phyloP scores from a whole-genome alignment of 2,888 invertebrate genomes.

The Xestia rhomboidea region DNA sequence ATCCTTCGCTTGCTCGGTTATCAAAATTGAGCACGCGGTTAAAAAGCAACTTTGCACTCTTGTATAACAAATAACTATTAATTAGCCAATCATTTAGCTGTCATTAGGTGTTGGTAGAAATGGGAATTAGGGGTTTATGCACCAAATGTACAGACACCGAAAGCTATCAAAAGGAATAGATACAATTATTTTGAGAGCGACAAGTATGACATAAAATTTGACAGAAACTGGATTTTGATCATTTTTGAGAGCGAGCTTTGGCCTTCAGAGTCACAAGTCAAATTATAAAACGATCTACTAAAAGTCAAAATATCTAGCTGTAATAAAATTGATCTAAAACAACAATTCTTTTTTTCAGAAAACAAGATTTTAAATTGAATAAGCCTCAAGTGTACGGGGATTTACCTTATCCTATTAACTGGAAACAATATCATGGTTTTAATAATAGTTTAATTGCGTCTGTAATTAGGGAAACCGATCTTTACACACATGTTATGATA shows the following conservation, averaged over 20 bases:
- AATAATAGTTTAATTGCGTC: slow-evolving; percentile 2
- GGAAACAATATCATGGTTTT: background rate
- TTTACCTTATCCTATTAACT: background rate
- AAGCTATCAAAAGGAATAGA: background rate
- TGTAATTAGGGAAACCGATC: slow-evolving; percentile 7
- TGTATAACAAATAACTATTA: too few species aligned
- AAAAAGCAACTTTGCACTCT: too few species aligned
- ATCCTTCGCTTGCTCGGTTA: too few species aligned
- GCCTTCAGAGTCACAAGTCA: background rate
- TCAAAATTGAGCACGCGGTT: too few species aligned
- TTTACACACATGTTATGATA: slow-evolving; percentile 2
- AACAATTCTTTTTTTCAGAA: background rate
- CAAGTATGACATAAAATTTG: background rate
- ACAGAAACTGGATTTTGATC: background rate
- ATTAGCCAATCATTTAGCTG: too few species aligned
- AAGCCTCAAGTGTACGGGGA: background rate
- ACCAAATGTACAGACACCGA: background rate
- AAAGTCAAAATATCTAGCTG: background rate
- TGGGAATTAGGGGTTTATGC: too few species aligned
- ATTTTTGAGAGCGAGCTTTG: background rate
- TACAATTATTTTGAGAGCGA: background rate
- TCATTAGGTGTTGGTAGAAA: too few species aligned
- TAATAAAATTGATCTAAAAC: background rate
- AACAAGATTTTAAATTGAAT: background rate
- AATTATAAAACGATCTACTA: background rate